These are phyloP conservation scores for Homarus americanus DNA, from an alignment of 1,140 invertebrate genomes.

Conservation along the genomic window DNA sequence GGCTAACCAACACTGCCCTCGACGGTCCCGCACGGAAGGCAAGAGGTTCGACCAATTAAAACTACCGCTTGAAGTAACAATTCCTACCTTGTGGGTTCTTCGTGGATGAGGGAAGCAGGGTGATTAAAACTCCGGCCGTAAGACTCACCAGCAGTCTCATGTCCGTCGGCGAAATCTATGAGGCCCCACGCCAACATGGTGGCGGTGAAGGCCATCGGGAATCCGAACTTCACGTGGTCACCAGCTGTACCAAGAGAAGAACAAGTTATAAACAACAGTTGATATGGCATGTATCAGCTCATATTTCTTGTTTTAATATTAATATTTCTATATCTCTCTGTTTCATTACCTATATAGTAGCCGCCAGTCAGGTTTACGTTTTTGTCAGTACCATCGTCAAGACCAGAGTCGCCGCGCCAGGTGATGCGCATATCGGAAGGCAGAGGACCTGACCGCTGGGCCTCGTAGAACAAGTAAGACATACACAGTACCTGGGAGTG, in stretches of 20 bases:
- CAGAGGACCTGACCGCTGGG: slow-evolving; percentile 83
- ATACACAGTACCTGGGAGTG: slow-evolving; percentile 76
- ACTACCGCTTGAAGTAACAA: too few species aligned
- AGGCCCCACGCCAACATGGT: not conserved
- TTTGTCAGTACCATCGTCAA: slow-evolving; percentile 80
- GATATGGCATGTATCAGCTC: too few species aligned
- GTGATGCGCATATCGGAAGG: slow-evolving; percentile 81
- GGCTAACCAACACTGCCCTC: too few species aligned
- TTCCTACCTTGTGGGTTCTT: too few species aligned
- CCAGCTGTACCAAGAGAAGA: not conserved
- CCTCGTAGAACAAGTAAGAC: slow-evolving; percentile 83
- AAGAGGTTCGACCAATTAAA: too few species aligned
- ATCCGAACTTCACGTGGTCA: slow-evolving; percentile 2
- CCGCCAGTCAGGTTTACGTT: slow-evolving; percentile 84
- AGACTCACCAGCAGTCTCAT: not conserved
- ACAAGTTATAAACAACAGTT: too few species aligned
- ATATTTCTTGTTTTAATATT: too few species aligned
- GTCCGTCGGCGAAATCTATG: slow-evolving; percentile 2
- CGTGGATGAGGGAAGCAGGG: too few species aligned
- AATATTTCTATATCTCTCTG: not conserved
- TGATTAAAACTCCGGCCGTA: too few species aligned
- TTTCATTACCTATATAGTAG: slow-evolving; percentile 81
- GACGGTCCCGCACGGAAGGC: too few species aligned
- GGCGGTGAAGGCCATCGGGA: slow-evolving; percentile 9
- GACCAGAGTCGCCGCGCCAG: slow-evolving; percentile 82